Percentiles rank a stretch among this genome's conserved stretches.
Conservation (phyloP, 2,113 vertebrate species). For the Danionella cerebrum region DNA sequence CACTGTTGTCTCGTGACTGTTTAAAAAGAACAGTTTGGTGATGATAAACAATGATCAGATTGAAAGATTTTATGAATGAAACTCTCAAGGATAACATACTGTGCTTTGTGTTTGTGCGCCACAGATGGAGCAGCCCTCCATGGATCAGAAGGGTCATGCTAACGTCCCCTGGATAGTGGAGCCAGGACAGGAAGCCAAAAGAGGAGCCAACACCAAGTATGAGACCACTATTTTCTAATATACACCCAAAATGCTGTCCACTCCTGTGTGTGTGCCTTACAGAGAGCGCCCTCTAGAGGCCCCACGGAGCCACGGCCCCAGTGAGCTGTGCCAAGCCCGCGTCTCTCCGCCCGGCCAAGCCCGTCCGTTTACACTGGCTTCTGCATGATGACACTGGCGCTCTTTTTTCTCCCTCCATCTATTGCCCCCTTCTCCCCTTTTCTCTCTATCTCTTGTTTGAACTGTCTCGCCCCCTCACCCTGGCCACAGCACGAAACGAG, state of each 20-base stretch:
- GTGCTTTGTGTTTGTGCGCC: not conserved
- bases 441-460: constrained; percentile 14
- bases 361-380: constrained; percentile 61
- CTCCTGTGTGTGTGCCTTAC: constrained; percentile 92
- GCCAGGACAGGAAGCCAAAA: constrained; percentile 96
- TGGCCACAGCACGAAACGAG: constrained; percentile 47
- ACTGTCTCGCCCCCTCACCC: constrained; percentile 55
- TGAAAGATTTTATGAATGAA: too few relatives aligned
- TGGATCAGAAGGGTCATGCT: constrained; percentile 95
- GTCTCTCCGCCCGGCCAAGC: constrained; percentile 66
- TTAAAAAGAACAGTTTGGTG: too few relatives aligned
- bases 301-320: constrained; percentile 70
- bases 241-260: constrained; percentile 70
- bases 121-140: constrained; percentile 91
- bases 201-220: constrained; percentile 99
- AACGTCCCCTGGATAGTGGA: constrained; percentile 99
- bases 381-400: constrained; percentile 79
- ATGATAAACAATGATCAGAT: too few relatives aligned
- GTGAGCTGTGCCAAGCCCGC: constrained; percentile 75
- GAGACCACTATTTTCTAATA: constrained; percentile 99
- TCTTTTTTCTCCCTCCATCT: constrained; percentile 49
- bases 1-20: too few relatives aligned
- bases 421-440: constrained; percentile 46
- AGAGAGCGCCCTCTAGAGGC: constrained; percentile 78
- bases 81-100: too few relatives aligned